phyloP scores from a whole-genome alignment of 2,113 vertebrate genomes.

The Psittacula cyanocephala region DNA sequence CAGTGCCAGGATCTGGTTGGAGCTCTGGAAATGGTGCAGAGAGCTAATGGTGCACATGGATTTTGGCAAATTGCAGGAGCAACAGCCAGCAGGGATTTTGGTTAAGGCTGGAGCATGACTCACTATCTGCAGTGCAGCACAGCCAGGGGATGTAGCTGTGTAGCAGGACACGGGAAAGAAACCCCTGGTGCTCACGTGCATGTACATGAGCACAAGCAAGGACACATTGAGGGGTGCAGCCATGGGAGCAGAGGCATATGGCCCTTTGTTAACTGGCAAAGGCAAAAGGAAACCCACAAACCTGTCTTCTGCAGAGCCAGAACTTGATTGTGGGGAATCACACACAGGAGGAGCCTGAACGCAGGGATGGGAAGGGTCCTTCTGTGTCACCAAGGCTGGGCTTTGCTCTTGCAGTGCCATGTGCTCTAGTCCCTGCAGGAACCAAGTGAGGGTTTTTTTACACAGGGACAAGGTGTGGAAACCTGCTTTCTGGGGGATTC shows the following conservation, averaged over 20 bases:
- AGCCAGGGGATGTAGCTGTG: background rate
- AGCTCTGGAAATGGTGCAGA: background rate
- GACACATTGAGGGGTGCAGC: background rate
- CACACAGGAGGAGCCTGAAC: accelerated
- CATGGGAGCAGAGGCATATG: accelerated
- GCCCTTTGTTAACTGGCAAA: background rate
- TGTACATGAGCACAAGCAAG: background rate
- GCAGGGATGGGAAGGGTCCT: background rate
- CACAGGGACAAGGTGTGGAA: background rate
- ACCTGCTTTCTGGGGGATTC: background rate
- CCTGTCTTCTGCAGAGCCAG: background rate
- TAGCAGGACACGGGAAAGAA: background rate
- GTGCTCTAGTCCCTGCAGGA: background rate
- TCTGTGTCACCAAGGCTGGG: background rate
- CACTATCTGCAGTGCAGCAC: background rate
- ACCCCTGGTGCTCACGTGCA: accelerated
- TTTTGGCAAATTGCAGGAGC: background rate
- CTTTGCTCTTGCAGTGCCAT: background rate
- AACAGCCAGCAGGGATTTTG: constrained; percentile 5
- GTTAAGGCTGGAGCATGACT: background rate
- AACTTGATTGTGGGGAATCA: background rate
- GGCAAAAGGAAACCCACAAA: background rate
- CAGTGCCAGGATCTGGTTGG: background rate
- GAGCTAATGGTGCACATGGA: background rate
- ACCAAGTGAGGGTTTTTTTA: background rate